Base-by-base conservation (phyloP, 1,140 invertebrate species). In the Vollenhovia emeryi region DNA sequence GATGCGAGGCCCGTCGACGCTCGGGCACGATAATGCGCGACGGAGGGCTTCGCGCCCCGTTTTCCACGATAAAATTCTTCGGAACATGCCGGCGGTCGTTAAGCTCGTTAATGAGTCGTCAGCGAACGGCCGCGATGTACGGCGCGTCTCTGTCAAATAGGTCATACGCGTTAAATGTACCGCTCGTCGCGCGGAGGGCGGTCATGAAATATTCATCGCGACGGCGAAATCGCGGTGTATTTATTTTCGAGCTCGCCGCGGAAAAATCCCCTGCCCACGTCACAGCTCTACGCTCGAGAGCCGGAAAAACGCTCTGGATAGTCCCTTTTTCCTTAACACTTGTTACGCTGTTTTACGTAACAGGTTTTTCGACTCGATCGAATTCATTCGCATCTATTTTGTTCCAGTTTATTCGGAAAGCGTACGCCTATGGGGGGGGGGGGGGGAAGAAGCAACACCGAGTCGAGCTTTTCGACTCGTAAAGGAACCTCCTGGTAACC, bases 141-240 rank as follows among this genome's bases (percentile, higher is more conserved):
- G 18, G 15, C 78, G 78, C 64, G 24, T 73, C 40, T 82, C 78
- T 82, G 69, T 82, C 69, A 73, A 82, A 82, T 82, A 73, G 78
- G 52, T 82, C 66, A 57, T 57, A 45, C 33, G 78, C 64, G 78
- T 80, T 71, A 82, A 82, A 82, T 57, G 78, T 71, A 71, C 50
- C 66, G 78, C 52, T 59, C 36, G 36, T 68, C 64, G 30, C 33
- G 64, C 78, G 50, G 50, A 71, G 43, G 55, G 66, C 21, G 50
- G 36, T 73, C 66, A 71, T 73, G 66, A 82, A 82, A 82, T 82
- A 82, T 82, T 82, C 78, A 82, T 33, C 50, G 66, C 50, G 6
- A 36, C 30, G 55, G 8, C 30, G 50, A 4, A 71, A 73, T 45
- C 66, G 78, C 59, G 36, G 57, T 40, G 40, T 71, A 59, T 82